Conservation (phyloP, 2,113 vertebrate genomes). For the Eudyptes chrysolophus region DNA sequence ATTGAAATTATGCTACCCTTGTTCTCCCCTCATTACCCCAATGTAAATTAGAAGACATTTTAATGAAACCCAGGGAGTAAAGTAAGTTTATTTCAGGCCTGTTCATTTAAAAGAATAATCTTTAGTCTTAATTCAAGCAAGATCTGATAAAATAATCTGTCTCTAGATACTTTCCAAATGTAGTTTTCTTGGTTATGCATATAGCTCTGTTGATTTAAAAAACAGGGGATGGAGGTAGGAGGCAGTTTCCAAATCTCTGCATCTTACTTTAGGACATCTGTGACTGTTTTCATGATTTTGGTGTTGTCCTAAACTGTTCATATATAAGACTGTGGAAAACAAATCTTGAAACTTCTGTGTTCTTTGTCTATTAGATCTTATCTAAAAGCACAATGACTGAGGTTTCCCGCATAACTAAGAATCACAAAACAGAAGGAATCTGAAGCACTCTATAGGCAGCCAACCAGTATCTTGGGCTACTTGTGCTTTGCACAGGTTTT, state of each 20-base stretch:
- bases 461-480: background rate
- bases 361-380: background rate
- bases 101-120: background rate
- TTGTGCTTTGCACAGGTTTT: background rate
- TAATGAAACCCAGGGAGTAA: background rate
- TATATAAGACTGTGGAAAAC: background rate
- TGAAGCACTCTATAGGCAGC: background rate
- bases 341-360: background rate
- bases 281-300: background rate
- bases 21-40: background rate
- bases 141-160: conserved; percentile 21
- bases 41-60: background rate
- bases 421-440: background rate
- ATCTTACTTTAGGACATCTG: background rate
- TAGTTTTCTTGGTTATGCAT: background rate
- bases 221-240: background rate
- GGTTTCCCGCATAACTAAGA: background rate
- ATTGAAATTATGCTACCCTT: background rate
- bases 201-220: conserved; percentile 23
- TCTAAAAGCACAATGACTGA: background rate
- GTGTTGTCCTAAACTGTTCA: background rate
- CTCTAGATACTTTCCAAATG: conserved; percentile 26
- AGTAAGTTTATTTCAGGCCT: background rate
- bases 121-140: background rate
- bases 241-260: background rate